Base-by-base conservation (phyloP, 2,888 invertebrate species). In the Serripes groenlandicus region DNA sequence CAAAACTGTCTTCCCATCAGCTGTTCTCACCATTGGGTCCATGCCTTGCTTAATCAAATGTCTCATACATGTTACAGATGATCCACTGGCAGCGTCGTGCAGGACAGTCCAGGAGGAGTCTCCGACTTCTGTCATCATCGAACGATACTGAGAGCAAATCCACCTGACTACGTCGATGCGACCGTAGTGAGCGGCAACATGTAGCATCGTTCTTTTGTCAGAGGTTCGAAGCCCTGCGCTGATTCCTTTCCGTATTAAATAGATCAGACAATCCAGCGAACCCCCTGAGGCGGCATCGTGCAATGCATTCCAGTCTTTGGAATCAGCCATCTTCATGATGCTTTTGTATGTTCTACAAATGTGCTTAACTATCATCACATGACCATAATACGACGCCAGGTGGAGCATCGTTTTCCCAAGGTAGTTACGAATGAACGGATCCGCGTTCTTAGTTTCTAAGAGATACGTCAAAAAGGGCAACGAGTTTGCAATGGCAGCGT, bases 291-390 rank as follows among this genome's bases (percentile, higher is more conserved):
- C 66, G 9, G 66, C 66, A 23, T 66, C 66, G 23, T 66, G 66
- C 11, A 66, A 26, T 9, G 66, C 42, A 28, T 42, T 66, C 66
- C 66, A 66, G 1, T 42, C 66, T n/a, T 66, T 66, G 2, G 37
- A 66, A 26, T 66, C 66, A 11, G 21, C 42, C 66, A 66, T 26
- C 66, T 66, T 66, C 66, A 66, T 66, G 15, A 66, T 66, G 28
- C 9, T 42, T 28, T 42, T 35, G 37, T 66, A 66, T 18, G 66
- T 66, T 66, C 66, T 23, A 23, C 66, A 66, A 18, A 66, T 42
- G 26, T 66, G 42, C 26, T 66, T 66, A n/a, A 66, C 66, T 5
- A 66, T 37, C 15, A 42, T 34, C 3, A 66, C 1, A 42, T 66
- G 66, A 11, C 66, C 66, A 34, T 66, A 42, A 26, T 42, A 66